Conservation (phyloP, 2,797 vertebrate species). For the Megaceryle alcyon region DNA sequence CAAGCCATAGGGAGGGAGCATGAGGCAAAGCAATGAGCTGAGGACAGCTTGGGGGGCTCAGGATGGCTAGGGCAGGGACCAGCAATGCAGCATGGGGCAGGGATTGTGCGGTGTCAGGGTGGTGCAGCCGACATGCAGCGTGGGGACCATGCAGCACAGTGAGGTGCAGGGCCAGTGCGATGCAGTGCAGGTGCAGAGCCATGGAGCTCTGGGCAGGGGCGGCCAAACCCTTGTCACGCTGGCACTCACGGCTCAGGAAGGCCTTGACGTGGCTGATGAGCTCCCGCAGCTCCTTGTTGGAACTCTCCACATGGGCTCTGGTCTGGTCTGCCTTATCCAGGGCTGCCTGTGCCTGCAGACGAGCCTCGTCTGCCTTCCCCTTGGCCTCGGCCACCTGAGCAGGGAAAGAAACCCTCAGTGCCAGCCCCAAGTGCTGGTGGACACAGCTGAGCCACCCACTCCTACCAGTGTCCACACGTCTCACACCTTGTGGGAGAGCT, state of each 20-base stretch:
- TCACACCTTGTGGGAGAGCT: constrained; percentile 85
- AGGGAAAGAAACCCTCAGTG: not conserved
- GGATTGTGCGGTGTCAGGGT: not conserved
- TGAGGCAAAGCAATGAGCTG: not conserved
- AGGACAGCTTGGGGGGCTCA: fast-evolving
- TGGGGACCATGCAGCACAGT: not conserved
- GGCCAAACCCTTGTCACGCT: fast-evolving
- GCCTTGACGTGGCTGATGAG: constrained; percentile 94
- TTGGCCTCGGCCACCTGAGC: constrained; percentile 90
- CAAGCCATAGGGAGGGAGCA: not conserved
- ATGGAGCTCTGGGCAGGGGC: not conserved
- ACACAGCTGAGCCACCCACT: not conserved
- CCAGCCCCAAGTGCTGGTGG: not conserved
- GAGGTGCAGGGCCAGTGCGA: not conserved
- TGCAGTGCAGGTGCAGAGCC: not conserved
- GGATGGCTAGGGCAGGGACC: not conserved
- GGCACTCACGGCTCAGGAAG: constrained; percentile 93
- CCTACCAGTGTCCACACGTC: fast-evolving
- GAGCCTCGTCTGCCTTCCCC: constrained; percentile 88
- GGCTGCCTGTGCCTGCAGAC: constrained; percentile 86
- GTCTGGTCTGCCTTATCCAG: constrained; percentile 91
- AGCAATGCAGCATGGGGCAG: fast-evolving
- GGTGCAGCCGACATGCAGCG: not conserved
- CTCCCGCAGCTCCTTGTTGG: constrained; percentile 92
- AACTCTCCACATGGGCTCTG: constrained; percentile 89